Conservation (phyloP, 1,140 invertebrate species). For the Holcopasites calliopsidis region DNA sequence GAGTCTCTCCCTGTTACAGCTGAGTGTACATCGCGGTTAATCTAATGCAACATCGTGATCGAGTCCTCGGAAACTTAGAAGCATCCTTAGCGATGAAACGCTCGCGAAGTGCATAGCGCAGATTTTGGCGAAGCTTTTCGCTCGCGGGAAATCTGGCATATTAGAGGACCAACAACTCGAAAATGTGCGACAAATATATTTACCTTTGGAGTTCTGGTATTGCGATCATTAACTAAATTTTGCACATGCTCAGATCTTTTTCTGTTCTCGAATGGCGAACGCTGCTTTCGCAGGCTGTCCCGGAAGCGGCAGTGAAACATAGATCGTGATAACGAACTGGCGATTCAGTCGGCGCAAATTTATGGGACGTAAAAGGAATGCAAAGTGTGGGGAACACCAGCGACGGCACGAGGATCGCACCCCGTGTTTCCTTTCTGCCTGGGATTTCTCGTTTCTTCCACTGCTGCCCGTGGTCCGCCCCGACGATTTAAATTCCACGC, state of each 20-base stretch:
- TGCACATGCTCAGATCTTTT: no score
- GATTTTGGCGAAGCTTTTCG: background rate
- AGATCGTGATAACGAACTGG: conserved; percentile 48
- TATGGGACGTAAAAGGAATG: conserved; percentile 51
- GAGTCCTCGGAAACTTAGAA: background rate
- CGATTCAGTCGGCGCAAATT: conserved; percentile 44
- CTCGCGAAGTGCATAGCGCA: background rate
- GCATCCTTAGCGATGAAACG: background rate
- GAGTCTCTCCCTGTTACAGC: background rate
- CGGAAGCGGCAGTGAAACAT: conserved; percentile 7
- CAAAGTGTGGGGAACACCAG: conserved; percentile 22
- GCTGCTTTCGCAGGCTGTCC: background rate
- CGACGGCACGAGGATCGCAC: conserved; percentile 1
- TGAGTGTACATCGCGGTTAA: background rate
- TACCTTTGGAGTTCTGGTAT: no score
- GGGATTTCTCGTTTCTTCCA: conserved; percentile 5
- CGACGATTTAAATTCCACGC: conserved; percentile 2
- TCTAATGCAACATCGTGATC: background rate
- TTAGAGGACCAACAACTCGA: no score
- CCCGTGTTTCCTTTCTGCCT: background rate
- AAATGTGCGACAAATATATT: no score
- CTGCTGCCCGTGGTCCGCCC: background rate
- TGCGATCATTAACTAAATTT: no score
- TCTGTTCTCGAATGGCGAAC: no score
- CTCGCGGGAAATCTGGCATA: no score